Evolutionary conservation across 2,888 invertebrate species (phyloP), one percentile per base, ranked within the genome.

Genomic region (Anarsia innoxiella): DNA sequence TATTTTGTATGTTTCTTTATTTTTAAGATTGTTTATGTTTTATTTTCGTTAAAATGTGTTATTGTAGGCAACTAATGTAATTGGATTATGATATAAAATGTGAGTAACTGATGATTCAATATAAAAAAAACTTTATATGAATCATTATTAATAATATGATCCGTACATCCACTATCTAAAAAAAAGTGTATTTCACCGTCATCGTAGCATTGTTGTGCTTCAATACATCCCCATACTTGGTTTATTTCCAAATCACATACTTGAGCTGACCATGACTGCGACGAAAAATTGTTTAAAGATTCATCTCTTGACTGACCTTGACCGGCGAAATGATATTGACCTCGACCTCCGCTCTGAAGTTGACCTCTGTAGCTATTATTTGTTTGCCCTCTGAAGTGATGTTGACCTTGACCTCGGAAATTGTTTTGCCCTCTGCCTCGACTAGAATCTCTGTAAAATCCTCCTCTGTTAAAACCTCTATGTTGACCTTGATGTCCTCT

Each of bases 81-180:
- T n/a, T n/a, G n/a, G n/a, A n/a, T n/a, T n/a, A n/a, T n/a, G n/a
- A n/a, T n/a, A n/a, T n/a, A n/a, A n/a, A n/a, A n/a, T n/a, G n/a
- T n/a, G n/a, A n/a, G n/a, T n/a, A n/a, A n/a, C n/a, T n/a, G n/a
- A n/a, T n/a, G n/a, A n/a, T n/a, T n/a, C n/a, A n/a, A n/a, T n/a
- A n/a, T n/a, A n/a, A n/a, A n/a, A n/a, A n/a, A n/a, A n/a, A n/a
- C n/a, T n/a, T n/a, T n/a, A n/a, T n/a, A n/a, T n/a, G 13, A 31
- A 23, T 49, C 49, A 38, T 38, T 36, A 19, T 47, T 44, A 16
- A 49, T 42, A 29, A 49, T 38, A 23, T 45, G 47, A 12, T 45
- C 47, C 1, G 44, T 45, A 41, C 51, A 53, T 2, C 46, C 49
- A 46, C 51, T 53, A 37, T 49, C 49, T 37, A 49, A 46, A 16